phyloP scores from a whole-genome alignment of 2,797 vertebrate genomes.

The Valencia hispanica region DNA sequence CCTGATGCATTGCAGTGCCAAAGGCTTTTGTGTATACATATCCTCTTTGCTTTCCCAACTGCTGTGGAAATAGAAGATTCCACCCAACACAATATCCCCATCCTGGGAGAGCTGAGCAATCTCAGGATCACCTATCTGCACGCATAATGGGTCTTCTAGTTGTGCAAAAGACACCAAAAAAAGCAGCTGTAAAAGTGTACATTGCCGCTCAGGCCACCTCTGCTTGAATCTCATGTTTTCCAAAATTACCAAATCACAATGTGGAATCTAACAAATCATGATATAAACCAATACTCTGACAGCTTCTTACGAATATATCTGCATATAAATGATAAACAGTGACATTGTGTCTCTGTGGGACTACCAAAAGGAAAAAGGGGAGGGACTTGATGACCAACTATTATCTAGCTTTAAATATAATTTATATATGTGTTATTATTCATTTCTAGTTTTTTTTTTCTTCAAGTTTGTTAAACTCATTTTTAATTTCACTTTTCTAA shows the following conservation, averaged over 20 bases:
- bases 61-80: constrained; percentile 78
- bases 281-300: constrained; percentile 3
- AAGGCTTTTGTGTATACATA: constrained; percentile 58
- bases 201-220: constrained; percentile 49
- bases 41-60: constrained; percentile 66
- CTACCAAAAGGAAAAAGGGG: background rate
- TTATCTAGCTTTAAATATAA: background rate
- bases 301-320: constrained; percentile 47
- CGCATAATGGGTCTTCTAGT: constrained; percentile 57
- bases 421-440: background rate
- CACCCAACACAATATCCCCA: constrained; percentile 76
- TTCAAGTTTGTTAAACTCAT: background rate
- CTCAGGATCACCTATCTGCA: constrained; percentile 56
- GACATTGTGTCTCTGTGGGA: constrained; percentile 5
- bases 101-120: constrained; percentile 68
- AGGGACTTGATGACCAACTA: background rate
- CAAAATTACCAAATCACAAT: background rate
- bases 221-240: constrained; percentile 44
- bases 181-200: constrained; percentile 56
- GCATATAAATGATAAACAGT: background rate
- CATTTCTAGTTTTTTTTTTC: background rate
- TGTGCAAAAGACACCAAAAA: constrained; percentile 56
- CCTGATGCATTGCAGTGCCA: constrained; percentile 71
- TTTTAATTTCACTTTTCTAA: background rate
- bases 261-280: constrained; percentile 6